Base-by-base conservation (phyloP, 2,888 invertebrate genomes). In the Latheticus oryzae region DNA sequence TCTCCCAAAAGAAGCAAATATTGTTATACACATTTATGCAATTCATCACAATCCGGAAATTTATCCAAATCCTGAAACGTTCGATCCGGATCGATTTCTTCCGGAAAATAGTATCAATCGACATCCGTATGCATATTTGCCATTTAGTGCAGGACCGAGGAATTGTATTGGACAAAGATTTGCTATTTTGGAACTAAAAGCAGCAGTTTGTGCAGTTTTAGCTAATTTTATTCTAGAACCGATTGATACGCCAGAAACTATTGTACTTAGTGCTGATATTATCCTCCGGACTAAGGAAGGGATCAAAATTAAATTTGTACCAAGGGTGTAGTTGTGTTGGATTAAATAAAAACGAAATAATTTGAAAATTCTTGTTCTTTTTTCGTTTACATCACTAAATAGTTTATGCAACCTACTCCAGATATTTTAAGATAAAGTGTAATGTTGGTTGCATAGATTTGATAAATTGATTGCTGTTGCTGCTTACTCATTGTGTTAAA, bases 161-260 rank as follows among this genome's bases (percentile, higher is more conserved):
- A 88, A 87, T 72, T 88, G 87, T 66, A 86, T 88, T 63, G 87
- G 88, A 9, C 84, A 87, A 74, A 83, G 84, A 62, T 88, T 86
- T 68, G 87, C 88, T 0, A 82, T 85, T 74, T 70, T 86, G 32
- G 88, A 88, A 72, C 82, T 87, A n/a, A 84, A 84, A 72, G 80
- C 84, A 51, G 69, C 85, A 1, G 68, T 88, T 12, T 81, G 83
- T 9, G 79, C 80, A 11, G 77, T 88, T 7, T 69, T 85, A 9
- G 74, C 81, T 7, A 80, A 81, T 60, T 88, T 82, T 70, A 77
- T 68, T 8, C 63, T 88, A 19, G 70, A 79, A 30, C 78, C 84
- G 0, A 73, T 80, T 1, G 81, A 83, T n/a, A 79, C 76, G 7
- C 72, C 77, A 7, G 79, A 79, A 19, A 81, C 83, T 7, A 69